A percentile compares a stretch with the other conserved stretches of the same genome.
phyloP scores from a whole-genome alignment of 2,797 vertebrate genomes.

The Liparis tanakae region DNA sequence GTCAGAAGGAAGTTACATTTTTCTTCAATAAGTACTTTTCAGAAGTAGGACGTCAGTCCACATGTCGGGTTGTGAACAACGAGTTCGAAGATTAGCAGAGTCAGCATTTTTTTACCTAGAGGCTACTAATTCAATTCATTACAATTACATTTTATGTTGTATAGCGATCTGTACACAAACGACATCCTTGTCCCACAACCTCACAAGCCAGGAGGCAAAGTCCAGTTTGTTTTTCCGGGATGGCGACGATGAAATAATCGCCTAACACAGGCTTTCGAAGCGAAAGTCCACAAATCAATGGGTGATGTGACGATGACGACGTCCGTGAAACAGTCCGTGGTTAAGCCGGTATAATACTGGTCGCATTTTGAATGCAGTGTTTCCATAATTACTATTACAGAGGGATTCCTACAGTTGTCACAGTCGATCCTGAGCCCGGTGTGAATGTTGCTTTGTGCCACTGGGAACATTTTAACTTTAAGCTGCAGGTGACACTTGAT shows the following conservation, averaged over 20 bases:
- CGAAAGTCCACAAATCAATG: too few relatives aligned
- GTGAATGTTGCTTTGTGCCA: too few relatives aligned
- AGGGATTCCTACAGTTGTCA: neutral
- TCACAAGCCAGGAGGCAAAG: neutral
- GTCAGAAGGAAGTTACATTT: slow-evolving; percentile 12
- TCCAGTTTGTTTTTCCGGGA: neutral
- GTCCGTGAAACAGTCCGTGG: too few relatives aligned
- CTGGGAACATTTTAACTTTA: too few relatives aligned
- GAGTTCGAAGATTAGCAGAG: neutral
- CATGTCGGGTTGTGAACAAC: neutral
- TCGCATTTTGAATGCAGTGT: neutral
- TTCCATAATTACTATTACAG: neutral
- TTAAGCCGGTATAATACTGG: neutral
- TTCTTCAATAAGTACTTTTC: slow-evolving; percentile 16
- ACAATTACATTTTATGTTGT: too few relatives aligned
- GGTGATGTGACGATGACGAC: too few relatives aligned
- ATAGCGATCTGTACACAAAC: too few relatives aligned
- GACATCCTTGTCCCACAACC: too few relatives aligned
- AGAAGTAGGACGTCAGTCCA: slow-evolving; percentile 10
- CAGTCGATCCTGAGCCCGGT: too few relatives aligned
- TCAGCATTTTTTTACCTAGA: neutral
- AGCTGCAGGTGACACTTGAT: too few relatives aligned
- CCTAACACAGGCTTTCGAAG: too few relatives aligned
- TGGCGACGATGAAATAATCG: too few relatives aligned
- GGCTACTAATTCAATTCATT: neutral